These are phyloP conservation scores for Blera fallax DNA, from an alignment of 2,888 invertebrate species.

Conservation along the genomic window DNA sequence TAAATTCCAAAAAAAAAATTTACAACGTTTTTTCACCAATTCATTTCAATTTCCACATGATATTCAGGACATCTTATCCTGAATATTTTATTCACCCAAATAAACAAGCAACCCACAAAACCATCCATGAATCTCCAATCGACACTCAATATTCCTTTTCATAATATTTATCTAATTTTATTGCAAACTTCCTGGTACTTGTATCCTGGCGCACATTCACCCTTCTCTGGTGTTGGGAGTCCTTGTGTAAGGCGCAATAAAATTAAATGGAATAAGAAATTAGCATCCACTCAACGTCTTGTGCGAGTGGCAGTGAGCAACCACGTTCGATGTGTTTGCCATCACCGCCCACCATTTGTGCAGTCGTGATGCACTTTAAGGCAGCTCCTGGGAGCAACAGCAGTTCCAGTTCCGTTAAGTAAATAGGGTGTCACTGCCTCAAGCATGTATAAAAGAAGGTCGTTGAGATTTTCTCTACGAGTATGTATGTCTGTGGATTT, in stretches of 20 bases:
- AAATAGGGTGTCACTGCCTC: background rate
- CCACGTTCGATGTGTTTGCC: slow-evolving; percentile 48
- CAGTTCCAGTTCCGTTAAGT: background rate
- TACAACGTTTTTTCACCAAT: background rate
- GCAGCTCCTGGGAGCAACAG: background rate
- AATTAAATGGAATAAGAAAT: slow-evolving; percentile 64
- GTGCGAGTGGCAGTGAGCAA: slow-evolving; percentile 13
- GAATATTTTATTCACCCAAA: slow-evolving; percentile 40
- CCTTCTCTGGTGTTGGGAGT: background rate
- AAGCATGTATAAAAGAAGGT: background rate
- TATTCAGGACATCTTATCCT: slow-evolving; percentile 24
- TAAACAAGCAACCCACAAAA: slow-evolving; percentile 14
- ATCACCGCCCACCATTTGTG: background rate
- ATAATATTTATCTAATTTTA: slow-evolving; percentile 45
- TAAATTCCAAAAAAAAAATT: slow-evolving; percentile 15
- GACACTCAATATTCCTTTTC: slow-evolving; percentile 21
- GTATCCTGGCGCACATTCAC: slow-evolving; percentile 12
- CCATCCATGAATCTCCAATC: background rate
- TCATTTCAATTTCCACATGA: too few species aligned
- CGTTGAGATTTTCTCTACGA: background rate
- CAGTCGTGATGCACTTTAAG: slow-evolving; percentile 1
- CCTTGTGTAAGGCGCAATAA: slow-evolving; percentile 24
- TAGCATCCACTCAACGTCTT: slow-evolving; percentile 57
- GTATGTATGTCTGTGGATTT: background rate
- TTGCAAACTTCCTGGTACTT: background rate